Evolutionary conservation across 2,888 invertebrate species (phyloP).

Genomic region (Leucophora obtusa): DNA sequence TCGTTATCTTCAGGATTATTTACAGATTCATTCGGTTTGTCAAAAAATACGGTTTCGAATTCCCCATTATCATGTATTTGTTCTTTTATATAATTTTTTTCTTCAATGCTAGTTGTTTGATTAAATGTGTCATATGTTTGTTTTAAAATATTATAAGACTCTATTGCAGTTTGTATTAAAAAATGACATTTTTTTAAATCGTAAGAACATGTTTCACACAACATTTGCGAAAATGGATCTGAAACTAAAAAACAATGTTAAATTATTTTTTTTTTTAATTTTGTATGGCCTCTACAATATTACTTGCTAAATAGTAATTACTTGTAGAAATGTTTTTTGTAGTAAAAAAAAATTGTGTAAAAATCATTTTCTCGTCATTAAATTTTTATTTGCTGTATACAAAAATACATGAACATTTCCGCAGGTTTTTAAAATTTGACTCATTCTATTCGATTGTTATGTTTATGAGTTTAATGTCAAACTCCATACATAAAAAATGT

Average conservation of each 20-base stretch:
- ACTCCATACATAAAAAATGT: too few species aligned
- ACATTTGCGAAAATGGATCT: constrained; percentile 15
- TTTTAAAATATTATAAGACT: neutral
- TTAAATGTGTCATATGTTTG: neutral
- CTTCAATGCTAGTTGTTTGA: neutral
- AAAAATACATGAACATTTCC: too few species aligned
- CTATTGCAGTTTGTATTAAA: constrained; percentile 1
- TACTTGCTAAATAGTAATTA: too few species aligned
- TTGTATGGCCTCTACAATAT: too few species aligned
- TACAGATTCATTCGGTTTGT: neutral
- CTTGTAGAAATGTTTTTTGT: too few species aligned
- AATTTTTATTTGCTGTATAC: too few species aligned
- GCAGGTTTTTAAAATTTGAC: too few species aligned
- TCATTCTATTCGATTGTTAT: too few species aligned
- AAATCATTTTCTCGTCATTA: too few species aligned
- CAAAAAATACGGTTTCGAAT: neutral
- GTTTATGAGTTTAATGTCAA: too few species aligned
- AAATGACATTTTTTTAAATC: constrained; percentile 7
- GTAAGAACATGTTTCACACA: constrained; percentile 6
- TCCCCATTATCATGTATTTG: neutral
- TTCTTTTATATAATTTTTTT: neutral
- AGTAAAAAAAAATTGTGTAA: too few species aligned
- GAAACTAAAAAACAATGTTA: neutral
- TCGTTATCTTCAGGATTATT: neutral
- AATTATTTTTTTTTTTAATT: neutral